Conservation (phyloP, 2,113 vertebrate genomes). For the Oryzias celebensis region DNA sequence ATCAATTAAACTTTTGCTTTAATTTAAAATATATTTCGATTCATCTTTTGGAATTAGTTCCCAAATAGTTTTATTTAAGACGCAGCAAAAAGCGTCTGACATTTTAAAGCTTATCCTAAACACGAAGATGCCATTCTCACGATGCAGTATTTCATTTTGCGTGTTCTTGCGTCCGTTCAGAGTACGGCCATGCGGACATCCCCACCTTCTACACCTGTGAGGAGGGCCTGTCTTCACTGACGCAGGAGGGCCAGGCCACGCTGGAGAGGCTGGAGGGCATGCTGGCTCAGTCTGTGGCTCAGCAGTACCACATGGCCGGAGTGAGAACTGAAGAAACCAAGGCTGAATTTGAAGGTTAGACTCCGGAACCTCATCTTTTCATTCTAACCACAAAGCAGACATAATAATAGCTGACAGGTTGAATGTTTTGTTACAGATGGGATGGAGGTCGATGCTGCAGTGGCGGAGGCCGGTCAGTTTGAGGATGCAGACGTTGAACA, state of each 20-base stretch:
- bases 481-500: conserved; percentile 96
- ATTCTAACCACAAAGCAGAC: too few species aligned
- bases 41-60: too few species aligned
- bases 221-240: conserved; percentile 90
- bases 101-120: too few species aligned
- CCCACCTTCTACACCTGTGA: conserved; percentile 95
- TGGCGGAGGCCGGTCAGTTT: conserved; percentile 89
- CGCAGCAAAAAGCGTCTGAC: too few species aligned
- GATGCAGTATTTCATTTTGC: too few species aligned
- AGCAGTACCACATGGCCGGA: conserved; percentile 94
- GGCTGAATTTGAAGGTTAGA: conserved; percentile 85
- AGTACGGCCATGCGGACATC: conserved; percentile 85
- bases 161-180: conserved; percentile 55
- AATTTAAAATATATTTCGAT: too few species aligned
- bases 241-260: conserved; percentile 90
- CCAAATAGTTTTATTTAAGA: too few species aligned
- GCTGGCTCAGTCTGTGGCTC: conserved; percentile 87
- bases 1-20: too few species aligned
- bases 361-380: too few species aligned
- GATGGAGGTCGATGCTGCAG: conserved; percentile 90
- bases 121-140: too few species aligned
- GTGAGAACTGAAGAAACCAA: conserved; percentile 86
- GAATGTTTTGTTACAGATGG: conserved; percentile 77
- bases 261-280: conserved; percentile 93
- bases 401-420: not conserved